These are phyloP conservation scores for Spilosoma lubricipeda DNA, from an alignment of 2,888 invertebrate species.

Conservation along the genomic window DNA sequence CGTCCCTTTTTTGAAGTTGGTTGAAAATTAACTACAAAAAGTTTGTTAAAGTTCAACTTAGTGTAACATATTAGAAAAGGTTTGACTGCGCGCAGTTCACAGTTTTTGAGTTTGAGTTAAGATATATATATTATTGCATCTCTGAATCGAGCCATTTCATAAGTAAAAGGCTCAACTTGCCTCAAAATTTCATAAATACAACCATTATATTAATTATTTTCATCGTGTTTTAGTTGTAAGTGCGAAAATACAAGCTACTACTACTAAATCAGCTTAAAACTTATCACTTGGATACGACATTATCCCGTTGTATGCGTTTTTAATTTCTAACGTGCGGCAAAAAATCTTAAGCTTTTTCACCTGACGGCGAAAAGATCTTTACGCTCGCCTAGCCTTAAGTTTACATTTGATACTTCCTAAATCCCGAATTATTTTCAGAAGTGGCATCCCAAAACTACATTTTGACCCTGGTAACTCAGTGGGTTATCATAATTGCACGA, in stretches of 20 bases:
- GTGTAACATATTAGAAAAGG: not conserved
- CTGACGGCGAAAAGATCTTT: not conserved
- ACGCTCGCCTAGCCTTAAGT: not conserved
- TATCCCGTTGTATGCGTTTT: not conserved
- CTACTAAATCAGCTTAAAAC: not conserved
- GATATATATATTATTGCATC: not conserved
- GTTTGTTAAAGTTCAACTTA: not conserved
- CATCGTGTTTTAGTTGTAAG: not conserved
- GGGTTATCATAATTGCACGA: slow-evolving; percentile 49
- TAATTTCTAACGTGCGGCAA: not conserved
- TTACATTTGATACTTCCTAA: slow-evolving; percentile 1
- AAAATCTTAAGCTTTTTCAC: not conserved
- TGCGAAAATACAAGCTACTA: not conserved
- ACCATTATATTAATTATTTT: not conserved
- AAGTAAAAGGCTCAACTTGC: not conserved
- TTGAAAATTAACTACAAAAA: not conserved
- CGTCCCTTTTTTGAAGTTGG: too few species aligned
- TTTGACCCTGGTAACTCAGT: slow-evolving; percentile 53
- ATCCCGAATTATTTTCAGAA: slow-evolving; percentile 9
- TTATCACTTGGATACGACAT: not conserved
- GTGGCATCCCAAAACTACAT: slow-evolving; percentile 22
- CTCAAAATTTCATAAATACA: not conserved
- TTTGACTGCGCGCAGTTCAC: not conserved
- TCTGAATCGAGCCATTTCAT: not conserved
- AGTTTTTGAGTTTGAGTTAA: not conserved